Evolutionary conservation across 1,140 invertebrate species (phyloP).

Genomic region (Saccostrea echinata): DNA sequence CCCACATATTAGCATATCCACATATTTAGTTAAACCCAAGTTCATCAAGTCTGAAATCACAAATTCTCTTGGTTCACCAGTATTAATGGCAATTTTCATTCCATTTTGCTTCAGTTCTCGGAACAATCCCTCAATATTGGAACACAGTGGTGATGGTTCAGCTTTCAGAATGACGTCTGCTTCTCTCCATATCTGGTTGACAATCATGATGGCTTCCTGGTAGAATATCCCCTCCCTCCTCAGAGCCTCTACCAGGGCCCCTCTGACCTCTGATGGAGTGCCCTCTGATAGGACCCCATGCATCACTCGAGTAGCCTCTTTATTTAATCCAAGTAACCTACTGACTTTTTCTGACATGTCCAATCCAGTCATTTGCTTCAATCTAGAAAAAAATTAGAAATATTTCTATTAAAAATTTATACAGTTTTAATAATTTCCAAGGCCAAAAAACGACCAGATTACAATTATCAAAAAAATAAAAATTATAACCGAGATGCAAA

Average conservation of each 20-base stretch:
- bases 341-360: conserved; percentile 72
- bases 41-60: conserved; percentile 73
- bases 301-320: conserved; percentile 67
- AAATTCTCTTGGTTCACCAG: conserved; percentile 76
- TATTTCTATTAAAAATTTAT: background rate
- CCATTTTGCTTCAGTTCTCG: conserved; percentile 74
- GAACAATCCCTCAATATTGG: conserved; percentile 71
- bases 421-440: too few species aligned
- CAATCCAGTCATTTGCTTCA: conserved; percentile 70
- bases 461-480: too few species aligned
- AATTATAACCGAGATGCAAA: too few species aligned
- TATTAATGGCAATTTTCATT: conserved; percentile 81
- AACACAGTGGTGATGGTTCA: conserved; percentile 60
- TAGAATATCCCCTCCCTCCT: conserved; percentile 76
- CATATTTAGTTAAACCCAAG: conserved; percentile 74
- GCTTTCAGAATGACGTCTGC: conserved; percentile 59
- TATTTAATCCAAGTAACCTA: conserved; percentile 76
- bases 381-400: conserved; percentile 62
- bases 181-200: conserved; percentile 71
- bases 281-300: conserved; percentile 80
- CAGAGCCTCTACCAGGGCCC: conserved; percentile 74
- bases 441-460: too few species aligned
- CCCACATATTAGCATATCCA: conserved; percentile 81
- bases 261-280: conserved; percentile 75
- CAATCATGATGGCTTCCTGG: conserved; percentile 71